phyloP scores from a whole-genome alignment of 37 sponge, comb jelly and placozoan genomes.

The Lycopodina hypogea region DNA sequence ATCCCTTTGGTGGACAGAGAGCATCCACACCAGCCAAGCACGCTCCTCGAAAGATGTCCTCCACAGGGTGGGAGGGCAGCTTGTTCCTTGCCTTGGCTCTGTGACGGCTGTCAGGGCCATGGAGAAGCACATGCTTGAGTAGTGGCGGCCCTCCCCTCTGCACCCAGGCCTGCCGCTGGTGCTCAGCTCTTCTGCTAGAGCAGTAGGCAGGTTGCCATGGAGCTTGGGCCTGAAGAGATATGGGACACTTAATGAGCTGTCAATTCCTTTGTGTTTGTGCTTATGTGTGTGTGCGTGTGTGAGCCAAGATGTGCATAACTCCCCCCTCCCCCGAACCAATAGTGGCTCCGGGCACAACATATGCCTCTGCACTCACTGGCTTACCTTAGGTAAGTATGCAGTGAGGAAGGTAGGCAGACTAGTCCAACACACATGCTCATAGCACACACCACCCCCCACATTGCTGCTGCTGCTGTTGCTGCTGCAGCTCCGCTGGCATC shows the following conservation, averaged over 20 bases:
- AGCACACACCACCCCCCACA: background rate
- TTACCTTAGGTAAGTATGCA: conserved; percentile 36
- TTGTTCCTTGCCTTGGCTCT: background rate
- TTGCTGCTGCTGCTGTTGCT: background rate
- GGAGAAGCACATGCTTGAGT: conserved; percentile 23
- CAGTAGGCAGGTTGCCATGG: conserved; percentile 18
- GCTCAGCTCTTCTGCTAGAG: conserved; percentile 50
- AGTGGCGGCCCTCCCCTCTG: conserved; percentile 17
- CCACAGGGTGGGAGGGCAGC: too few relatives aligned
- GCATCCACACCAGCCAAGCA: conserved; percentile 42
- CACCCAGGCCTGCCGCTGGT: conserved; percentile 17
- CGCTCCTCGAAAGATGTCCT: background rate
- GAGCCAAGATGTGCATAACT: too few relatives aligned
- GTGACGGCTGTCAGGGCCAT: background rate
- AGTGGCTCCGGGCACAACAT: too few relatives aligned
- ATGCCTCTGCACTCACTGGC: background rate
- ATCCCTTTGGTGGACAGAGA: conserved; percentile 69
- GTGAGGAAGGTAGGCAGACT: conserved; percentile 50
- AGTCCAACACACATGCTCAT: conserved; percentile 38
- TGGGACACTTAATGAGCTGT: too few relatives aligned
- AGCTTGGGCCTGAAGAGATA: conserved; percentile 26
- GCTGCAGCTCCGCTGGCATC: background rate
- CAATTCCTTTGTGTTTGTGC: too few relatives aligned
- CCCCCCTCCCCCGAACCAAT: too few relatives aligned
- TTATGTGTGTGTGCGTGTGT: too few relatives aligned